Evolutionary conservation across 2,797 vertebrate species (phyloP).

Genomic region (Pangasius larnaudii): DNA sequence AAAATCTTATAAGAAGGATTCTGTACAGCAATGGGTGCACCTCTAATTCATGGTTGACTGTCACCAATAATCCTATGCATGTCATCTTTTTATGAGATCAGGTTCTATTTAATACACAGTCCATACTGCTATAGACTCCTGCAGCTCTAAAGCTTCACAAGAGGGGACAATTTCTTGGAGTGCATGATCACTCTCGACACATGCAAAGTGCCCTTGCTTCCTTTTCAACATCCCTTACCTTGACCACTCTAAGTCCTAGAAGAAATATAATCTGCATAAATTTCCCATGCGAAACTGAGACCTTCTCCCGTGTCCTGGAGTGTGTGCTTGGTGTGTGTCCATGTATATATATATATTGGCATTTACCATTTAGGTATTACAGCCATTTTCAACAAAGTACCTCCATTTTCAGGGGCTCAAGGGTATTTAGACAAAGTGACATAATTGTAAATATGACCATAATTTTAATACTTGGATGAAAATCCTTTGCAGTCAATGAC

Average conservation of each 20-base stretch:
- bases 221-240: constrained; percentile 45
- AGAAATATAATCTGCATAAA: constrained; percentile 49
- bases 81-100: constrained; percentile 47
- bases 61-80: constrained; percentile 34
- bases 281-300: constrained; percentile 28
- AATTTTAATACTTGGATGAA: no score
- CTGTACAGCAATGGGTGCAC: constrained; percentile 28
- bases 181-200: constrained; percentile 29
- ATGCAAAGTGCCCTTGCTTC: constrained; percentile 37
- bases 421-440: no score
- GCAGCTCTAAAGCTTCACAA: constrained; percentile 25
- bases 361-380: no score
- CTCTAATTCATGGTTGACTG: constrained; percentile 37
- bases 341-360: background rate
- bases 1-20: constrained; percentile 31
- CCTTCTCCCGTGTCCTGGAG: constrained; percentile 8
- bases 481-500: no score
- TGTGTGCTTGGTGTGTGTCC: background rate
- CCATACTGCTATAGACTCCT: constrained; percentile 26
- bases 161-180: constrained; percentile 17
- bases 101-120: constrained; percentile 23
- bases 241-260: constrained; percentile 27
- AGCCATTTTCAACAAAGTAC: no score
- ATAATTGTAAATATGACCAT: no score
- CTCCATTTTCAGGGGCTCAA: no score